Evolutionary conservation across 2,113 vertebrate species (phyloP), one percentile per base, ranked within the genome.

Genomic region (Pheucticus melanocephalus): DNA sequence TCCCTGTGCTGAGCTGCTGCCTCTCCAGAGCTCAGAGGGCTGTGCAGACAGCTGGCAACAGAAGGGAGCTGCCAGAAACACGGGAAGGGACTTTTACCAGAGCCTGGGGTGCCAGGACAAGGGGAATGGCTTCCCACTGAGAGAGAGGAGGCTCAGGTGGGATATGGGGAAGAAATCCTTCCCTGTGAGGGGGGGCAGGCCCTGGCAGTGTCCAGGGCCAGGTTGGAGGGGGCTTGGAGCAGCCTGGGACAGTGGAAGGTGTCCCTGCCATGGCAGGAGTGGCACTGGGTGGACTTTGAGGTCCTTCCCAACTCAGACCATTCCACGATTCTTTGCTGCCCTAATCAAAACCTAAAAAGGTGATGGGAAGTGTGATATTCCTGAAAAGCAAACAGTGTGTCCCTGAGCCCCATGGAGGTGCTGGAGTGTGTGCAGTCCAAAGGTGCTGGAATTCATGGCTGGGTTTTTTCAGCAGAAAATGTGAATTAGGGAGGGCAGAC

Each of bases 351-450:
- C 12, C 25, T 12, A 10, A 33, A 30, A 53, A 21, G 22, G 15
- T 3, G 64, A 48, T 14, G 56, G 37, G 37, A 60, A 56, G 25
- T 25, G 33, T 5, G 12, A 59, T 15, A 48, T 20, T 39, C 61
- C 42, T 5, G n/a, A 31, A 53, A 57, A 60, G 31, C 21, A 50
- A 85, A 35, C 28, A 20, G 61, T 0, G 0, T 19, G 37, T 27
- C 48, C 44, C 25, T 5, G 8, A 30, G 12, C 31, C 11, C 35
- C 20, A 3, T 0, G 1, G 25, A 40, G 20, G 21, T 45, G 64
- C 31, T 51, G 5, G 15, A 28, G 30, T 1, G 2, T 25, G 33
- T 4, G 17, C 78, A 90, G 15, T 42, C 56, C 35, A 33, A 59
- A 42, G 0, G 2, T 8, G 45, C 18, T 50, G 19, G 17, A 72